phyloP scores from a whole-genome alignment of 2,797 vertebrate species.

The Monodelphis domestica region DNA sequence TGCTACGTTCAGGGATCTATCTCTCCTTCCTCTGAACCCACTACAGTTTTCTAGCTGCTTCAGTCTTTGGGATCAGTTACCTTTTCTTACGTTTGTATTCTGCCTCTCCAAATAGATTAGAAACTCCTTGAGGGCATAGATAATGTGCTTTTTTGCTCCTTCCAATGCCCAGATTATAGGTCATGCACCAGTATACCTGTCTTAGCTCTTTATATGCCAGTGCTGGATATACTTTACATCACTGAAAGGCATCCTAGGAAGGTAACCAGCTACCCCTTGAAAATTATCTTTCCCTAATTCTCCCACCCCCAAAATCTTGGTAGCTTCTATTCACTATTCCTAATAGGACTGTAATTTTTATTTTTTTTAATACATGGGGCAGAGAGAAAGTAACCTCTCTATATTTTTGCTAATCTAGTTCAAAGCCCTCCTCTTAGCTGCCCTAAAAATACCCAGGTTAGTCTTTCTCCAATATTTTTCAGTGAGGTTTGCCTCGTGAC shows the following conservation, averaged over 20 bases:
- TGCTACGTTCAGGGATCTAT: background rate
- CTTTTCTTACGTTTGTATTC: background rate
- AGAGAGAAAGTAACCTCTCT: background rate
- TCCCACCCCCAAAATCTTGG: background rate
- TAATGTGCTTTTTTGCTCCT: background rate
- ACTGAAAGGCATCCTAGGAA: background rate
- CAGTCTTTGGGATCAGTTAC: background rate
- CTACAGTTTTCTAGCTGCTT: background rate
- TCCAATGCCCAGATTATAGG: background rate
- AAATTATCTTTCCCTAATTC: background rate
- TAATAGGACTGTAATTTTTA: background rate
- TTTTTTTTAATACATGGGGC: background rate
- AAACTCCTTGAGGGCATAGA: background rate
- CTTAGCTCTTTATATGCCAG: background rate
- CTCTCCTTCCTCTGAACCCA: background rate
- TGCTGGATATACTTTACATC: background rate
- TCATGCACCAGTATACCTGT: background rate
- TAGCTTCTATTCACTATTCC: background rate
- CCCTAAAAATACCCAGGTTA: background rate
- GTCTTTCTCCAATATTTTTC: background rate
- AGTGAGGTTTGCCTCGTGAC: accelerated
- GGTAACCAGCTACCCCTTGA: background rate
- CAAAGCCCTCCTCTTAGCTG: background rate
- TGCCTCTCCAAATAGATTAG: background rate
- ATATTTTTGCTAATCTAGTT: background rate